Evolutionary conservation across 2,888 invertebrate genomes (phyloP), one percentile per base, ranked within the genome.

Genomic region (Drosophila quinaria): DNA sequence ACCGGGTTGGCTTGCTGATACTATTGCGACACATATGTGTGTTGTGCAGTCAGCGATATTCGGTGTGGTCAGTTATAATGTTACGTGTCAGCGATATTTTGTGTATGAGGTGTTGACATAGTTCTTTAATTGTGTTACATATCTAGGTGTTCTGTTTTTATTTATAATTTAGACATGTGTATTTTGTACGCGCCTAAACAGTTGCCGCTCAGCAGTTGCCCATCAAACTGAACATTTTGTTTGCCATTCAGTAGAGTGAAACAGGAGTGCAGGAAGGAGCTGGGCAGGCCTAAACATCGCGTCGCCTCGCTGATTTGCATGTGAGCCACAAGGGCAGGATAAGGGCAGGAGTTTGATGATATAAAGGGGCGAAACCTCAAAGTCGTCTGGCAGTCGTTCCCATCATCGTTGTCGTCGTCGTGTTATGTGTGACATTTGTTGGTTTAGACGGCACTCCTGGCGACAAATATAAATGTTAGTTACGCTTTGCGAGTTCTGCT

Each of bases 391-490:
- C 73, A 83, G 64, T 65, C 44, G 29, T 58, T 35, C 22, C 22
- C 22, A 22, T 29, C 8, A 8, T 29, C 25, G 8, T 8, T 5
- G 29, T 29, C 8, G 63, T 50, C 46, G 61, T 61, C 82, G 81
- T 81, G 84, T 76, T 75, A 75, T 74, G 72, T 81, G 84, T 81
- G 81, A 78, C 85, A 84, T 81, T 78, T 84, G 85, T 81, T 79
- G 81, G 85, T 69, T 81, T 70, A 81, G 84, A 75, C 79, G 71
- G 77, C 85, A 77, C 79, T 77, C 72, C 74, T 74, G 86, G 83
- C 86, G 85, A 85, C 85, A 83, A 80, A 83, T 83, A 85, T 85
- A 83, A 83, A 83, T 85, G 83, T 85, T 85, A 77, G 82, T 83
- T 81, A 79, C 83, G 86, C 86, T 85, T 73, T 82, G 82, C 72